phyloP scores from a whole-genome alignment of 2,888 invertebrate genomes.

The Brachyptera putata region DNA sequence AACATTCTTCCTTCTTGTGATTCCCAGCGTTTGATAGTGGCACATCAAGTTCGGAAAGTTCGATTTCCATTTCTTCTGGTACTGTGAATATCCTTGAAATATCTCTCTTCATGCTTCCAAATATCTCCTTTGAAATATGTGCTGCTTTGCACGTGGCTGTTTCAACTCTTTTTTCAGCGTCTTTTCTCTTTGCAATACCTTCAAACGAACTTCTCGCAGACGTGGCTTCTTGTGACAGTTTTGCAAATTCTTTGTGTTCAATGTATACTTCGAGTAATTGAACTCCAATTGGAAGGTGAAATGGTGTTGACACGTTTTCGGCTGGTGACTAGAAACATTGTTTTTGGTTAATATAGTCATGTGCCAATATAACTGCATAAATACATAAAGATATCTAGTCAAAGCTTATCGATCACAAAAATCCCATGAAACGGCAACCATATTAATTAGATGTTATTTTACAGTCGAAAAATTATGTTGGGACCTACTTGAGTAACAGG shows the following conservation, averaged over 20 bases:
- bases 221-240: constrained; percentile 26
- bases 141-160: constrained; percentile 31
- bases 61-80: constrained; percentile 59
- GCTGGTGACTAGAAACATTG: constrained; percentile 63
- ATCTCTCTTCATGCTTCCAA: constrained; percentile 62
- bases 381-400: no score
- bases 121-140: constrained; percentile 33
- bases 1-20: neutral
- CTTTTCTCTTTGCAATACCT: constrained; percentile 29
- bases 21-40: neutral
- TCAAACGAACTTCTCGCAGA: constrained; percentile 27
- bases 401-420: no score
- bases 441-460: no score
- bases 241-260: constrained; percentile 53
- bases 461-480: no score
- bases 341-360: no score
- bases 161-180: constrained; percentile 39
- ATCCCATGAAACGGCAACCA: no score
- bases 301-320: constrained; percentile 59
- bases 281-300: constrained; percentile 74
- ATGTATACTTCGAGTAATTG: constrained; percentile 76
- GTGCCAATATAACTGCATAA: no score
- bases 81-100: constrained; percentile 77
- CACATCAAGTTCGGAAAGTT: constrained; percentile 7
- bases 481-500: no score